These are phyloP conservation scores for Scatophagus argus DNA, from an alignment of 2,113 vertebrate species.

Conservation along the genomic window DNA sequence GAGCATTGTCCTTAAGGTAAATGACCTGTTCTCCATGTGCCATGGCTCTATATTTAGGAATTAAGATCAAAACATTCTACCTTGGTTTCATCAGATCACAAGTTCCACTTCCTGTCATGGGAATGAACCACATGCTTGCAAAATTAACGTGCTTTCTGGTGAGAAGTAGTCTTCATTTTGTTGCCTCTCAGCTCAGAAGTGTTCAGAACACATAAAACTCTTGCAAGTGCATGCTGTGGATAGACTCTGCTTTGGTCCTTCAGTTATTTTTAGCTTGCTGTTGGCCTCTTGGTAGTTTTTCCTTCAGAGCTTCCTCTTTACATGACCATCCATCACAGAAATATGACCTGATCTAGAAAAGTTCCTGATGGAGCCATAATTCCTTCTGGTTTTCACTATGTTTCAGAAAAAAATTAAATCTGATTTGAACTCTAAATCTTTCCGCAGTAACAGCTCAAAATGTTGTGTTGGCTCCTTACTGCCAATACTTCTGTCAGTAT, in stretches of 20 bases:
- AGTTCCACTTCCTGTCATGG: constrained; percentile 49
- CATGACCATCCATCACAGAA: constrained; percentile 53
- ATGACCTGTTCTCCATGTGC: constrained; percentile 5
- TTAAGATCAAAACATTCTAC: constrained; percentile 27
- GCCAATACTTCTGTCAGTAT: not conserved
- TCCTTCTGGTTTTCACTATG: constrained; percentile 4
- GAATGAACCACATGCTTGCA: constrained; percentile 47
- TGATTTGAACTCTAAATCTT: constrained; percentile 1
- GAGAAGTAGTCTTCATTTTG: constrained; percentile 27
- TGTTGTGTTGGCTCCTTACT: not conserved
- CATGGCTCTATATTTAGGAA: constrained; percentile 32
- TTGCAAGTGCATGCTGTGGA: constrained; percentile 32
- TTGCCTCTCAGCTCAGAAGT: constrained; percentile 28
- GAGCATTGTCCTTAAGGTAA: not conserved
- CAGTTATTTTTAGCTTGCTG: constrained; percentile 71
- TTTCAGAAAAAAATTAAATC: not conserved
- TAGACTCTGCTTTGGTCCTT: constrained; percentile 39
- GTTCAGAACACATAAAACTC: constrained; percentile 46
- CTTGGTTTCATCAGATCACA: constrained; percentile 44
- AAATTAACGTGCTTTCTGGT: constrained; percentile 25
- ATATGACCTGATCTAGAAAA: constrained; percentile 52
- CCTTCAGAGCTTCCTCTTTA: constrained; percentile 64
- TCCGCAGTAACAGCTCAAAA: constrained; percentile 5
- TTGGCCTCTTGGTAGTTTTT: constrained; percentile 68
- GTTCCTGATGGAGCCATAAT: constrained; percentile 34